phyloP scores from a whole-genome alignment of 2,113 vertebrate genomes.

The Tetrax tetrax region DNA sequence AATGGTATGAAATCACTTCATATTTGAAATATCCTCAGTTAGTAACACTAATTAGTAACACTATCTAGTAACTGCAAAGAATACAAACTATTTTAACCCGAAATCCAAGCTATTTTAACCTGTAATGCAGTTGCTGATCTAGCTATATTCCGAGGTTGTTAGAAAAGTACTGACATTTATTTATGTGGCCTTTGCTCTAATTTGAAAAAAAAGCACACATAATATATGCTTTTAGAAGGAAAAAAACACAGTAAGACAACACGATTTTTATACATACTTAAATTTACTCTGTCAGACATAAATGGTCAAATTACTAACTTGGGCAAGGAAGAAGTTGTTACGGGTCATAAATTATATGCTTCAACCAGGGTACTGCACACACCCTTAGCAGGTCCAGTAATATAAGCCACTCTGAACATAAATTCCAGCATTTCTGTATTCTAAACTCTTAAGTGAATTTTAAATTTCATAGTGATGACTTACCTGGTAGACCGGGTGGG shows the following conservation, averaged over 20 bases:
- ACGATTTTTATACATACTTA: not conserved
- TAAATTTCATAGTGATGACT: slow-evolving; percentile 30
- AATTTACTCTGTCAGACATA: not conserved
- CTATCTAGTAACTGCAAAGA: not conserved
- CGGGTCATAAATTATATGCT: not conserved
- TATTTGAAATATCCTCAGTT: not conserved
- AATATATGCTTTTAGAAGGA: not conserved
- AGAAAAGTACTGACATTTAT: not conserved
- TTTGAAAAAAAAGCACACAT: not conserved
- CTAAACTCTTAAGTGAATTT: not conserved
- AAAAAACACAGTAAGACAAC: not conserved
- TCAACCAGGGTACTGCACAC: accelerated
- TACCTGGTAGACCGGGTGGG: slow-evolving; percentile 86
- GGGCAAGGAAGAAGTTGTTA: not conserved
- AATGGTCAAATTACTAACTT: not conserved
- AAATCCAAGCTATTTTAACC: not conserved
- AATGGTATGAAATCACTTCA: not conserved
- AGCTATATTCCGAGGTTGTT: not conserved
- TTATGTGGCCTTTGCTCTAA: not conserved
- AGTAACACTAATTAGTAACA: not conserved
- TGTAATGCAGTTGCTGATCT: not conserved
- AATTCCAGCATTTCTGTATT: not conserved
- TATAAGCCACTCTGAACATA: not conserved
- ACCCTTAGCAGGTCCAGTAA: not conserved
- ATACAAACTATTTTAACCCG: not conserved